These are phyloP conservation scores for Acrocyrtus sp. DNA, from an alignment of 2,888 invertebrate species.

Conservation along the genomic window DNA sequence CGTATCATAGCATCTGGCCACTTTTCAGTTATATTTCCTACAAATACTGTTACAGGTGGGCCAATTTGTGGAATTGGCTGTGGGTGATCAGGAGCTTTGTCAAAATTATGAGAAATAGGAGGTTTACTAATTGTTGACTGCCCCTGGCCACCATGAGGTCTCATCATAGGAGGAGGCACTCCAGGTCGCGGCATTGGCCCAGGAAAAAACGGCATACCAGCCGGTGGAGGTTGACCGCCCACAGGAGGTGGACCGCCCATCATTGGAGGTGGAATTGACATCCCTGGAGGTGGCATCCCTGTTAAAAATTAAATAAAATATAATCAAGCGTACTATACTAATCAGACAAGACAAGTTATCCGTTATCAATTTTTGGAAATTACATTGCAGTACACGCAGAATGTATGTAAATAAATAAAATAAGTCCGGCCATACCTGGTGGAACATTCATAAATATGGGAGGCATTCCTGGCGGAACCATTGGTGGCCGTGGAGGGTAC, in stretches of 20 bases:
- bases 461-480: slow-evolving; percentile 75
- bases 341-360: neutral
- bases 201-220: slow-evolving; percentile 62
- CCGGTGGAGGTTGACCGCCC: slow-evolving; percentile 28
- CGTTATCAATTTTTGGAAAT: neutral
- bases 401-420: too few species aligned
- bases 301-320: too few species aligned
- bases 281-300: slow-evolving; percentile 58
- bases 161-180: slow-evolving; percentile 76
- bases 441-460: slow-evolving; percentile 56
- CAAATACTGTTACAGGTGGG: slow-evolving; percentile 96
- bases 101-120: slow-evolving; percentile 37
- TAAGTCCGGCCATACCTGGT: slow-evolving; percentile 29
- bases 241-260: slow-evolving; percentile 29
- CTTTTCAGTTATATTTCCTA: slow-evolving; percentile 95
- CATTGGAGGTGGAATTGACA: slow-evolving; percentile 53
- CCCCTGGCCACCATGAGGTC: slow-evolving; percentile 7
- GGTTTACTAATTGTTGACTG: slow-evolving; percentile 47
- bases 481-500: slow-evolving; percentile 86
- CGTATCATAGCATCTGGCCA: slow-evolving; percentile 96
- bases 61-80: slow-evolving; percentile 68
- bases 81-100: slow-evolving; percentile 51
- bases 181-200: slow-evolving; percentile 65
- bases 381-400: slow-evolving; percentile 16
- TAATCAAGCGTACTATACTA: neutral